Evolutionary conservation across 53 echinoderm and acorn worm species (phyloP).

Genomic region (Mesocentrotus franciscanus): DNA sequence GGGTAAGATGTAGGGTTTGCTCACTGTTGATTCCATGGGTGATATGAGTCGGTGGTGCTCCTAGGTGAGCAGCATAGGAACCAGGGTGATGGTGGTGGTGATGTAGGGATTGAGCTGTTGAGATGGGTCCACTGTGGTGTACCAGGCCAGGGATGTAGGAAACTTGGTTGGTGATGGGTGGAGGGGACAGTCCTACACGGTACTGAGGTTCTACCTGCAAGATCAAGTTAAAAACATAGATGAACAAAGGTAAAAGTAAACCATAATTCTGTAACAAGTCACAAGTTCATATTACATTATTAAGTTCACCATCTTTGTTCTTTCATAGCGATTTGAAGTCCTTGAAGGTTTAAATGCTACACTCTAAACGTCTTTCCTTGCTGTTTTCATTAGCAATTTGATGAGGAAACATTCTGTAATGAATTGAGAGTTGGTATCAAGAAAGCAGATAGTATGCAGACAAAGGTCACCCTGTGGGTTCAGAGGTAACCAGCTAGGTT

Average conservation of each 20-base stretch:
- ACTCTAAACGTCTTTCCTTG: background rate
- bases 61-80: slow-evolving; percentile 35
- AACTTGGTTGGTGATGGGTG: slow-evolving; percentile 53
- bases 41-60: slow-evolving; percentile 22
- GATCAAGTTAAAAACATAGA: background rate
- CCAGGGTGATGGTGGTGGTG: slow-evolving; percentile 30
- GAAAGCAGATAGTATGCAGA: background rate
- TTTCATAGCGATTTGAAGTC: background rate
- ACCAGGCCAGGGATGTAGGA: slow-evolving; percentile 62
- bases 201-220: slow-evolving; percentile 62
- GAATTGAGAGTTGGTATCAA: background rate
- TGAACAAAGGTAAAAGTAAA: background rate
- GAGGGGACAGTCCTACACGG: slow-evolving; percentile 60
- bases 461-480: background rate
- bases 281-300: background rate
- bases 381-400: no score
- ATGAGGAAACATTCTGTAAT: no score
- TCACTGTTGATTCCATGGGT: background rate
- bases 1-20: background rate
- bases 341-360: background rate
- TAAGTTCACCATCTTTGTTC: background rate
- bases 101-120: background rate
- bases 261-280: background rate
- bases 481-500: background rate
- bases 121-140: slow-evolving; percentile 54